Percentiles rank a stretch among this genome's conserved stretches.
Evolutionary conservation across 1,140 invertebrate species (phyloP).

Genomic region (Monochamus saltuarius): DNA sequence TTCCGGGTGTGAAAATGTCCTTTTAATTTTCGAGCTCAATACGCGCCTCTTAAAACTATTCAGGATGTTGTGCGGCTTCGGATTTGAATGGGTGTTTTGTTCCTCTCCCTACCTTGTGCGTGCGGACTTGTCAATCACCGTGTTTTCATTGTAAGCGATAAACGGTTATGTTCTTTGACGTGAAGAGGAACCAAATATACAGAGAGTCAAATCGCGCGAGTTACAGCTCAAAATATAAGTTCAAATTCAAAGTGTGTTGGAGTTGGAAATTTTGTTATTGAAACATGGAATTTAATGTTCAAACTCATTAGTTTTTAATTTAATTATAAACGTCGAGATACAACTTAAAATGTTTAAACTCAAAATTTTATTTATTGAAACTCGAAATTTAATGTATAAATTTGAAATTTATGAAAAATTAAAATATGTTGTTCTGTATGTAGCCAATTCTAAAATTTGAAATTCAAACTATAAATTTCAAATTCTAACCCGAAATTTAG

Average conservation of each 20-base stretch:
- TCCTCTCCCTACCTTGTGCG: background rate
- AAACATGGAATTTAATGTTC: no score
- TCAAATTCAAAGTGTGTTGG: background rate
- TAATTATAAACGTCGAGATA: no score
- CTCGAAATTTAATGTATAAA: no score
- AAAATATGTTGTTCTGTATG: no score
- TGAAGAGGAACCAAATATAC: background rate
- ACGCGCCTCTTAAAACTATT: slow-evolving; percentile 16
- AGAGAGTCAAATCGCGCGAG: background rate
- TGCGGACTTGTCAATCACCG: background rate
- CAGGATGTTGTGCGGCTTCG: slow-evolving; percentile 6
- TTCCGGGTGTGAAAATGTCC: slow-evolving; percentile 33
- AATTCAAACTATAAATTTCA: no score
- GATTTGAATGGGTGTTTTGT: background rate
- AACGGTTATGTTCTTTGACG: background rate
- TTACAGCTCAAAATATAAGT: background rate
- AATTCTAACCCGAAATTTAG: no score
- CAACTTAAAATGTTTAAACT: no score
- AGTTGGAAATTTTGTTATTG: no score
- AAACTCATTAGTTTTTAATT: no score
- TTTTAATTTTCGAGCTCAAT: slow-evolving; percentile 29
- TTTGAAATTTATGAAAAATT: no score
- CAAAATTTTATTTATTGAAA: no score
- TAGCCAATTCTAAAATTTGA: no score
- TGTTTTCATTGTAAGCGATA: background rate